Evolutionary conservation across 2,113 vertebrate genomes (phyloP).

Genomic region (Crypturellus undulatus): DNA sequence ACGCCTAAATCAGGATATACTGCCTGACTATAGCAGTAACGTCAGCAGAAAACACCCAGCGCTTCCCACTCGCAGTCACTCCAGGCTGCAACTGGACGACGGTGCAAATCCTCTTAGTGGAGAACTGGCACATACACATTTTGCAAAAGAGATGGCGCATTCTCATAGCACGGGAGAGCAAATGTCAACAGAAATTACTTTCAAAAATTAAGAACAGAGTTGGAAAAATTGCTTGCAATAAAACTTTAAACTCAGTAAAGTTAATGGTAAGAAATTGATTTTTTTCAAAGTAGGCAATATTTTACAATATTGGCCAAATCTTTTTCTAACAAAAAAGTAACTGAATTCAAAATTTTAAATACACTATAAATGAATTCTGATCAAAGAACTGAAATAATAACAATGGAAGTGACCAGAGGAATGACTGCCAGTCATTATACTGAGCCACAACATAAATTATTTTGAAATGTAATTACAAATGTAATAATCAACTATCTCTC

Average conservation of each 20-base stretch:
- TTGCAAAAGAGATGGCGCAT: not conserved
- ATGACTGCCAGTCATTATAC: not conserved
- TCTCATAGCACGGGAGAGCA: not conserved
- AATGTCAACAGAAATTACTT: not conserved
- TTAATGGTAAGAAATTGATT: not conserved
- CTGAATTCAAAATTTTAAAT: not conserved
- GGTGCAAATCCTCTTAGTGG: not conserved
- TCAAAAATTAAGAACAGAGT: not conserved
- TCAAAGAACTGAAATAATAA: slow-evolving; percentile 20
- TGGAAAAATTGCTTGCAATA: not conserved
- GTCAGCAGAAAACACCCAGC: not conserved
- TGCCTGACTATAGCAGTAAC: not conserved
- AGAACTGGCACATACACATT: not conserved
- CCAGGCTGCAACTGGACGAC: not conserved
- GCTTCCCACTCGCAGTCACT: not conserved
- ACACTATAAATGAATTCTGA: not conserved
- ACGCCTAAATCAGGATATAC: not conserved
- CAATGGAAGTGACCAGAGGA: not conserved
- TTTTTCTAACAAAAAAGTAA: not conserved
- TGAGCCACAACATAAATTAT: not conserved
- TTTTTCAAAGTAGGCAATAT: not conserved
- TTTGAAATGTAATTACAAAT: not conserved
- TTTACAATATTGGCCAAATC: not conserved
- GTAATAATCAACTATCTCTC: slow-evolving; percentile 10
- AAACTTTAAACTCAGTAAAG: not conserved